Evolutionary conservation across 2,797 vertebrate species (phyloP).

Genomic region (Hydrophis major): DNA sequence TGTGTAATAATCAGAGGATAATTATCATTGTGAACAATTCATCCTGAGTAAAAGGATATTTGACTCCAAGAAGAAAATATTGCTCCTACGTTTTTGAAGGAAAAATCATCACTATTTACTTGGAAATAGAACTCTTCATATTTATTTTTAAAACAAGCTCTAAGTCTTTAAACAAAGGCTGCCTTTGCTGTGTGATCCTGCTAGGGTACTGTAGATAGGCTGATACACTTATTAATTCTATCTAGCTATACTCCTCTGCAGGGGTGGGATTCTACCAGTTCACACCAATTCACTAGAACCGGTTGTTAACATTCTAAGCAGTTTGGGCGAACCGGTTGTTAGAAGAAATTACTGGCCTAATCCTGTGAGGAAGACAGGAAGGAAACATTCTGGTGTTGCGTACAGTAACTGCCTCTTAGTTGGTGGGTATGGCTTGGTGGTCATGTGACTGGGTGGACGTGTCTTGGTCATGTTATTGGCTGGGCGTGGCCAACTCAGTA

Average conservation of each 20-base stretch:
- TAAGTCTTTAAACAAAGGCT: not conserved
- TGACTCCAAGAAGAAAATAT: not conserved
- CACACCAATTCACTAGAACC: no score
- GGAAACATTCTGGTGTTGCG: no score
- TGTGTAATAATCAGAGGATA: not conserved
- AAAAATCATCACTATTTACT: not conserved
- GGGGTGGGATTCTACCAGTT: no score
- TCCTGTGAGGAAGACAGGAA: no score
- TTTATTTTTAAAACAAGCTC: not conserved
- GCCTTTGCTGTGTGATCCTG: not conserved
- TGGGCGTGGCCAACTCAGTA: no score
- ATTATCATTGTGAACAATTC: not conserved
- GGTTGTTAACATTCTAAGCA: no score
- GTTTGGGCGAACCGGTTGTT: no score
- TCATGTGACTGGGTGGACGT: no score
- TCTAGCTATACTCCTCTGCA: not conserved
- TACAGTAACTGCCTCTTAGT: no score
- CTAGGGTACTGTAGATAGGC: not conserved
- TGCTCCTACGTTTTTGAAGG: not conserved
- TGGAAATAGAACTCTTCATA: not conserved
- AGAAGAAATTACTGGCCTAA: no score
- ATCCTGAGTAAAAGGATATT: not conserved
- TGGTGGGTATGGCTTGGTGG: no score
- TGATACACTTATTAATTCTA: not conserved
- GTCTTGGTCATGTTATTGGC: no score